These are phyloP conservation scores for Blastobasis lacticolella DNA, from an alignment of 2,888 invertebrate species.

Conservation along the genomic window DNA sequence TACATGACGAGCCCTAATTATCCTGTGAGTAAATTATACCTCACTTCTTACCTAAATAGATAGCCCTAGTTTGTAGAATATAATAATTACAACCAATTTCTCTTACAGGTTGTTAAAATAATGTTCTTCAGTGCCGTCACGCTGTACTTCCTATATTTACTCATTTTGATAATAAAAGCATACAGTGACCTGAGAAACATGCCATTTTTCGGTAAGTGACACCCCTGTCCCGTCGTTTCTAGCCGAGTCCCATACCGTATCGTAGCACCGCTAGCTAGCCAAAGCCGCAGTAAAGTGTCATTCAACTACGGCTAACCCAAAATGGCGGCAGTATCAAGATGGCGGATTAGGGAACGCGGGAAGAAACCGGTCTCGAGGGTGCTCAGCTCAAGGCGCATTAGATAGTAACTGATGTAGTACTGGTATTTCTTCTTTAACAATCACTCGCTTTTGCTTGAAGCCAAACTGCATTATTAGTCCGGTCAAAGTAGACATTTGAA, in stretches of 20 bases:
- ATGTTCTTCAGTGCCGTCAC: constrained; percentile 91
- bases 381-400: too few relatives aligned
- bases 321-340: neutral
- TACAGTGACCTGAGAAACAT: constrained; percentile 96
- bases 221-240: too few relatives aligned
- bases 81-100: neutral
- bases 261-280: too few relatives aligned
- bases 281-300: too few relatives aligned
- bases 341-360: neutral
- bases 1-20: constrained; percentile 90
- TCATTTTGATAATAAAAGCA: constrained; percentile 88
- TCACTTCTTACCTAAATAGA: neutral
- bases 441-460: too few relatives aligned
- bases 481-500: too few relatives aligned
- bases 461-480: too few relatives aligned
- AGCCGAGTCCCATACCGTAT: too few relatives aligned
- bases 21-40: constrained; percentile 74
- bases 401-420: too few relatives aligned
- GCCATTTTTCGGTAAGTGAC: constrained; percentile 94
- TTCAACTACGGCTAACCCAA: neutral
- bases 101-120: constrained; percentile 86
- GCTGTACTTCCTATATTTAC: constrained; percentile 89
- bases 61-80: too few relatives aligned
- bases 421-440: too few relatives aligned
- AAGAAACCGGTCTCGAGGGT: too few relatives aligned